phyloP scores from a whole-genome alignment of 2,113 vertebrate genomes.

The Puntigrus tetrazona region DNA sequence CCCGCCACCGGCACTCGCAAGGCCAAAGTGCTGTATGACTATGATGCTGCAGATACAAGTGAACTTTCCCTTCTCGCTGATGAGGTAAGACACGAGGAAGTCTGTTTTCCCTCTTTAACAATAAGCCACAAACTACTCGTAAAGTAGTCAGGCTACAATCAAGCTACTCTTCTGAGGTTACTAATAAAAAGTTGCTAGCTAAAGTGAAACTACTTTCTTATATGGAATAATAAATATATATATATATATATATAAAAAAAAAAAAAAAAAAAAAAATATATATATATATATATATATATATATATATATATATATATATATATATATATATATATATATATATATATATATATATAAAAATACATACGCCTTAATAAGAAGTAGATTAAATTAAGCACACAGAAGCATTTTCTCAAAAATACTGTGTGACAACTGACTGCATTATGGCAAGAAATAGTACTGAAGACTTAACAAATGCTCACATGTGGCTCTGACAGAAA shows the following conservation, averaged over 20 bases:
- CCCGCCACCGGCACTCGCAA: conserved; percentile 89
- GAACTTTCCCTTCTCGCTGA: conserved; percentile 92
- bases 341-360: too few species aligned
- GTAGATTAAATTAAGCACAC: neutral
- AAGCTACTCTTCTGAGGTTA: neutral
- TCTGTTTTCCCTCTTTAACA: neutral
- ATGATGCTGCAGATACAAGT: conserved; percentile 90
- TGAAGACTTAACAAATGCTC: too few species aligned
- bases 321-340: too few species aligned
- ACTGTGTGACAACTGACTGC: neutral
- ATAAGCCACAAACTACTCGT: too few species aligned
- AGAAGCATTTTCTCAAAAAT: neutral
- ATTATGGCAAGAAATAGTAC: neutral
- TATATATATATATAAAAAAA: too few species aligned
- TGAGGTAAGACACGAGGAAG: conserved; percentile 76
- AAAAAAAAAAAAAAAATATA: too few species aligned
- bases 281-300: too few species aligned
- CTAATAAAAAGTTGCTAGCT: neutral
- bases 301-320: too few species aligned
- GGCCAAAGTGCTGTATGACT: conserved; percentile 94
- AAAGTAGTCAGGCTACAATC: neutral
- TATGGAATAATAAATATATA: too few species aligned
- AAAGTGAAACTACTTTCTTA: neutral
- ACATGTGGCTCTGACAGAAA: neutral
- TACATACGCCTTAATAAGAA: too few species aligned